phyloP scores from a whole-genome alignment of 2,797 vertebrate species.

The Chrosomus eos region DNA sequence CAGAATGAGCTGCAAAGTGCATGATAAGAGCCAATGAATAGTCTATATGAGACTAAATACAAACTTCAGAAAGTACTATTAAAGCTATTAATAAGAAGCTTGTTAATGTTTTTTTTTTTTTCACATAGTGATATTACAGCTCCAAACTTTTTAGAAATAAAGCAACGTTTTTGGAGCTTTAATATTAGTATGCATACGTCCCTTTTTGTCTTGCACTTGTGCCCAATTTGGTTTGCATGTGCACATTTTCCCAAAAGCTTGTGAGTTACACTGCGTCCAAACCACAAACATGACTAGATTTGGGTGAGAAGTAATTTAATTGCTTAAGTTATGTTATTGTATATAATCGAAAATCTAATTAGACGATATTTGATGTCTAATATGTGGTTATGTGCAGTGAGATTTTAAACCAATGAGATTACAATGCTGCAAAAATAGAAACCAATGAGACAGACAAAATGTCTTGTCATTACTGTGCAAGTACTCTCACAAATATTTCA shows the following conservation, averaged over 20 bases:
- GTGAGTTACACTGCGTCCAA: neutral
- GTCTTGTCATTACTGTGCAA: constrained; percentile 7
- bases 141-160: neutral
- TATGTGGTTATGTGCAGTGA: neutral
- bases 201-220: neutral
- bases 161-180: neutral
- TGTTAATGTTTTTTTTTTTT: neutral
- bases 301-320: neutral
- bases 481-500: neutral
- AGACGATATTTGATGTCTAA: neutral
- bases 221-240: neutral
- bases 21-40: neutral
- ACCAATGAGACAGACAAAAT: neutral
- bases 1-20: neutral
- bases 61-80: neutral
- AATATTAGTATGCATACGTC: neutral
- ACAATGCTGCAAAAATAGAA: neutral
- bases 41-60: neutral
- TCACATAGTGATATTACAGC: neutral
- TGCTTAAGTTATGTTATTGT: neutral
- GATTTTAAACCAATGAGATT: neutral
- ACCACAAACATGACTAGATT: neutral
- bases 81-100: neutral
- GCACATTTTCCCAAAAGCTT: too few species aligned
- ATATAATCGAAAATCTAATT: neutral